Conservation (phyloP, 2,888 invertebrate species). For the Phyto melanocephala region DNA sequence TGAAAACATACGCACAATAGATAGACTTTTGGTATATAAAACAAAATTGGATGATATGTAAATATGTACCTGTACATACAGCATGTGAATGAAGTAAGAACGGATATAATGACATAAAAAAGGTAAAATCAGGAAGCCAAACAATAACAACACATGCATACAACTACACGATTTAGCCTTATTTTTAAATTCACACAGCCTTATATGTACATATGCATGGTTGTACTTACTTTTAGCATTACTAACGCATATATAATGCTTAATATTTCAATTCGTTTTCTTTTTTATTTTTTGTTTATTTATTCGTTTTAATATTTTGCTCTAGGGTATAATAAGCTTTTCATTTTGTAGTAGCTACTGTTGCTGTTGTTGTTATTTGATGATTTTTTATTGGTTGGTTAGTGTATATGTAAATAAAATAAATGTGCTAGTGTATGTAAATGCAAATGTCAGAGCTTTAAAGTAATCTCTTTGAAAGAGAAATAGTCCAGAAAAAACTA, state of each 20-base stretch:
- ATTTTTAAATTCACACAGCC: slow-evolving; percentile 38
- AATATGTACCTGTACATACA: not conserved
- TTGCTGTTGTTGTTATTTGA: slow-evolving; percentile 17
- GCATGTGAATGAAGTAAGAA: slow-evolving; percentile 37
- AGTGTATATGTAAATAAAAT: slow-evolving; percentile 7
- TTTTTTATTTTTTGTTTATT: slow-evolving; percentile 42
- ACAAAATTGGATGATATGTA: slow-evolving; percentile 1
- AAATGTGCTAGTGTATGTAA: not conserved
- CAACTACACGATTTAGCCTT: slow-evolving; percentile 49
- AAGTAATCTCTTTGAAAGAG: not conserved
- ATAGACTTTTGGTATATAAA: not conserved
- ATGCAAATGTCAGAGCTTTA: not conserved
- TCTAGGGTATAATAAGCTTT: slow-evolving; percentile 76
- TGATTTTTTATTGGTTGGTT: slow-evolving; percentile 16
- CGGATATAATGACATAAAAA: slow-evolving; percentile 58
- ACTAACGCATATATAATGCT: slow-evolving; percentile 34
- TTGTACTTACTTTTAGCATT: slow-evolving; percentile 3
- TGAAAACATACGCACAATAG: not conserved
- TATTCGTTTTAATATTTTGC: slow-evolving; percentile 72
- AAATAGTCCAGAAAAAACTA: no score
- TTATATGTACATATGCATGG: not conserved
- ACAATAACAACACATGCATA: slow-evolving; percentile 74
- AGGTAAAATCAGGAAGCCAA: slow-evolving; percentile 72
- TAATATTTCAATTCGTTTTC: slow-evolving; percentile 51
- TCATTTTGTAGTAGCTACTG: slow-evolving; percentile 45